A percentile compares a stretch with the other conserved stretches of the same genome.
These are phyloP conservation scores for Cyphomyrus plagiostoma DNA, from an alignment of 2,113 vertebrate genomes.

Conservation along the genomic window DNA sequence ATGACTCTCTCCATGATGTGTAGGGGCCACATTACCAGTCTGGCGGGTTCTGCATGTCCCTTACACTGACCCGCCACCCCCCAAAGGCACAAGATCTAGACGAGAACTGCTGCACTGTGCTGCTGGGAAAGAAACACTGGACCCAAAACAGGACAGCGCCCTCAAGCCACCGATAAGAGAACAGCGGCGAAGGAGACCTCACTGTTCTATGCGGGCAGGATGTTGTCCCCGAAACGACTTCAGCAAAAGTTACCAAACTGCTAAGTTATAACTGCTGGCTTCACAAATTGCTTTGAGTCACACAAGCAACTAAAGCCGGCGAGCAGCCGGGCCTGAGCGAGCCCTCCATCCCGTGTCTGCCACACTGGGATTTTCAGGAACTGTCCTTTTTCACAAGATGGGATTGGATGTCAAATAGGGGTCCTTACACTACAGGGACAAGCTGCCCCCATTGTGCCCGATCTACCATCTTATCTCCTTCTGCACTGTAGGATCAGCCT, in stretches of 20 bases:
- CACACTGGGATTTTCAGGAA: background rate
- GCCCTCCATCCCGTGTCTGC: background rate
- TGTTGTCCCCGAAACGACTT: background rate
- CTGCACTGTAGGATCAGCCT: background rate
- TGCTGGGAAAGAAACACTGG: background rate
- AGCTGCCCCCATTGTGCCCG: background rate
- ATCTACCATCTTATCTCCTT: background rate
- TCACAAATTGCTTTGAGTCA: background rate
- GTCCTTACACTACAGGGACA: background rate
- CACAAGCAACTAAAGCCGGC: background rate
- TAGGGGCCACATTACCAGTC: background rate
- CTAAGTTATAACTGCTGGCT: background rate
- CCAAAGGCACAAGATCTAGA: background rate
- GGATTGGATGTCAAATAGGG: background rate
- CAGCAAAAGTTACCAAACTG: background rate
- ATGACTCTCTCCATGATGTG: background rate
- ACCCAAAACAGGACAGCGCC: background rate
- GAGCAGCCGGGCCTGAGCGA: background rate
- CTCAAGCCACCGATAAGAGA: background rate
- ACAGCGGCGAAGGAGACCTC: background rate
- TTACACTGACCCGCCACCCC: background rate
- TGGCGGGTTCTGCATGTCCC: background rate
- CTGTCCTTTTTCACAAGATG: background rate
- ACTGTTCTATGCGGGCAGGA: too few relatives aligned
- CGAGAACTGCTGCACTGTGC: background rate